A percentile compares a stretch with the other conserved stretches of the same genome.
phyloP scores from a whole-genome alignment of 2,888 invertebrate species.

The Cerastis rubricosa region DNA sequence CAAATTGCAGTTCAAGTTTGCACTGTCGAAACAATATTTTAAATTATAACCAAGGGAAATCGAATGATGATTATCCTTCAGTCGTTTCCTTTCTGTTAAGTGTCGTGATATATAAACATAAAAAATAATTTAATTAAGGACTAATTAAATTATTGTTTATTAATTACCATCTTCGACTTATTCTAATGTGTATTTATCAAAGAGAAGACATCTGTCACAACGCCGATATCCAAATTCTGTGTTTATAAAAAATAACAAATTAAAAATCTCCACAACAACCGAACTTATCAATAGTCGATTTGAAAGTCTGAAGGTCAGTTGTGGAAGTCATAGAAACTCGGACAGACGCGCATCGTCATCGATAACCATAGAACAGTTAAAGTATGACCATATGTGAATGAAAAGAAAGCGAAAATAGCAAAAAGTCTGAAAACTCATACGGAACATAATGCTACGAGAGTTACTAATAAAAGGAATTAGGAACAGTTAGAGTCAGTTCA shows the following conservation, averaged over 20 bases:
- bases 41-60: not conserved
- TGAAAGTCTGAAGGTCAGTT: not conserved
- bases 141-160: not conserved
- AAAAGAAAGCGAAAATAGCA: not conserved
- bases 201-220: not conserved
- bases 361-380: not conserved
- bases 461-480: not conserved
- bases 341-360: not conserved
- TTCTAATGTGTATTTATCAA: not conserved
- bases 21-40: not conserved
- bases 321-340: not conserved
- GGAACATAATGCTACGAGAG: not conserved
- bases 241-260: not conserved
- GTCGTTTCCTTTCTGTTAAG: not conserved
- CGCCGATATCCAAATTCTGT: not conserved
- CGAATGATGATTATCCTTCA: not conserved
- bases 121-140: too few species aligned
- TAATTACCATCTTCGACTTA: not conserved
- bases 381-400: not conserved
- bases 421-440: not conserved
- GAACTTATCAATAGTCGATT: not conserved
- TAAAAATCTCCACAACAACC: not conserved
- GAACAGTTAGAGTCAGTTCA: constrained; percentile 13
- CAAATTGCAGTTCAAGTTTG: not conserved
- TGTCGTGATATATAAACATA: too few species aligned